Percentiles rank a stretch among this genome's conserved stretches.
These are phyloP conservation scores for Microcebus ravelobensis DNA, from an alignment of 2,113 vertebrate species.

Conservation along the genomic window DNA sequence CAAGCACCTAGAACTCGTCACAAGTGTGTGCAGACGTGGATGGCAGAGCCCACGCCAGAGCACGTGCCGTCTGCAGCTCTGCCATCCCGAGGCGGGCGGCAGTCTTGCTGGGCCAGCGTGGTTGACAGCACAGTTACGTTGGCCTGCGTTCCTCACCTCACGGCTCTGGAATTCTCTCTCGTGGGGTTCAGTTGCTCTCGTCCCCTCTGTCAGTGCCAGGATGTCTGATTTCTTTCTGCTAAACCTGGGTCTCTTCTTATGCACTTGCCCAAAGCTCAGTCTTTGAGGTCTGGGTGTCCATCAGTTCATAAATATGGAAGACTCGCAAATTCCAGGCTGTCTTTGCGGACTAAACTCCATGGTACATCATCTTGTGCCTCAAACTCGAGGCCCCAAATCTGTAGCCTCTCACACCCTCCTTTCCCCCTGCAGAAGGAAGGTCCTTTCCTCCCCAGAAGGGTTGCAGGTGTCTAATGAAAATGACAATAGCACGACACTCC, in stretches of 20 bases:
- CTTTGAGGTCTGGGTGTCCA: background rate
- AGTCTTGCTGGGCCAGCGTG: background rate
- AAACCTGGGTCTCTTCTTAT: background rate
- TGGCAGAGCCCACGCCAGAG: fast-evolving
- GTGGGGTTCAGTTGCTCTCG: background rate
- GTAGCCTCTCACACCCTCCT: background rate
- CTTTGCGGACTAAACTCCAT: background rate
- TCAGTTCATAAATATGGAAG: background rate
- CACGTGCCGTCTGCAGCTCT: fast-evolving
- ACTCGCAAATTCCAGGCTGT: background rate
- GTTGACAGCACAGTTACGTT: fast-evolving
- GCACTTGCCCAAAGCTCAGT: background rate
- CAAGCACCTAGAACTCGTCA: background rate
- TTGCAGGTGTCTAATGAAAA: background rate
- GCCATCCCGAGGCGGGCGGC: fast-evolving
- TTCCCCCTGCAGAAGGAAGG: background rate
- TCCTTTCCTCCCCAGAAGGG: background rate
- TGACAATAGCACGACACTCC: fast-evolving
- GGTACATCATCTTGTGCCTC: background rate
- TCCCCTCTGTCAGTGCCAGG: background rate
- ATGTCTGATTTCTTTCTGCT: background rate
- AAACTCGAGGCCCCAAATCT: background rate
- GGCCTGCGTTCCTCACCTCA: background rate
- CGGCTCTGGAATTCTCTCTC: background rate
- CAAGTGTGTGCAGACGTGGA: fast-evolving